Evolutionary conservation across 2,888 invertebrate genomes (phyloP).

Genomic region (Eupeodes latifasciatus): DNA sequence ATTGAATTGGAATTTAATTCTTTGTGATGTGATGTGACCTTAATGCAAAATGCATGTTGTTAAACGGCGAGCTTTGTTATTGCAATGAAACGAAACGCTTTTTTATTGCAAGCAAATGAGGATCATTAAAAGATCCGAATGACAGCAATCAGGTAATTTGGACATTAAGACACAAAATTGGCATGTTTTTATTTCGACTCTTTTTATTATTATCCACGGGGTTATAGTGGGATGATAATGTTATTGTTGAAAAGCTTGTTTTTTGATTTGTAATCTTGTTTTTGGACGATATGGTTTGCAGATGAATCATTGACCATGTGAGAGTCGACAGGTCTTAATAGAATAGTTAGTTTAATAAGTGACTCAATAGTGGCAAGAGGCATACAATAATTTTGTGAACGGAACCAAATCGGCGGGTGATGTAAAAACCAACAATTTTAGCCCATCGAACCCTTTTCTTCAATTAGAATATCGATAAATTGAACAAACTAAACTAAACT

Average conservation of each 20-base stretch:
- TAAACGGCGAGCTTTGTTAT: slow-evolving; percentile 40
- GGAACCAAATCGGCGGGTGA: no score
- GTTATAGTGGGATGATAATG: background rate
- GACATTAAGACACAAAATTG: slow-evolving; percentile 4
- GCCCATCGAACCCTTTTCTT: no score
- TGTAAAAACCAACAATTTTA: no score
- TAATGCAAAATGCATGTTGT: slow-evolving; percentile 70
- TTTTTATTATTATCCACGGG: background rate
- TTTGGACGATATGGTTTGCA: background rate
- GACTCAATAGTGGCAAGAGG: background rate
- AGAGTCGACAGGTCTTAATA: background rate
- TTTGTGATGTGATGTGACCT: slow-evolving; percentile 45
- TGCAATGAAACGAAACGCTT: slow-evolving; percentile 34
- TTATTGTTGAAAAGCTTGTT: slow-evolving; percentile 27
- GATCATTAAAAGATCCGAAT: slow-evolving; percentile 46
- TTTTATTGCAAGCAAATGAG: slow-evolving; percentile 61
- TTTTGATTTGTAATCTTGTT: slow-evolving; percentile 24
- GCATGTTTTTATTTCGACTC: background rate
- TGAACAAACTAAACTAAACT: no score
- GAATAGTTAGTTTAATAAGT: background rate
- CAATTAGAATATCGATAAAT: no score
- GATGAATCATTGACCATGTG: background rate
- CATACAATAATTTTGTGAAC: no score
- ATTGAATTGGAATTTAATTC: slow-evolving; percentile 67
- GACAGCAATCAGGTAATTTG: slow-evolving; percentile 29